These are phyloP conservation scores for Leptogaster cylindrica DNA, from an alignment of 2,888 invertebrate species.

Conservation along the genomic window DNA sequence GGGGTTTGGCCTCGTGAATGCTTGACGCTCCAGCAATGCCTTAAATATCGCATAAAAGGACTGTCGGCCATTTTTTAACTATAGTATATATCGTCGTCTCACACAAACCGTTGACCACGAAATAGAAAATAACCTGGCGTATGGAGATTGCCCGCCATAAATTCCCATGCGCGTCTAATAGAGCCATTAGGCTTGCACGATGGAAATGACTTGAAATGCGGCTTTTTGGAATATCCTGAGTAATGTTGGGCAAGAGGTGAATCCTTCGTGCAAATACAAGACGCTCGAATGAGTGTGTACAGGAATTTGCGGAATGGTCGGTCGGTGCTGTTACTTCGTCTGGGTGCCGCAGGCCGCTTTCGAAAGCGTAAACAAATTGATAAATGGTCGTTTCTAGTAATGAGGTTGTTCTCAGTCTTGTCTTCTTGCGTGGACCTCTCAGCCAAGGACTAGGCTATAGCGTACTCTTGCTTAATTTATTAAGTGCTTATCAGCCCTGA, in stretches of 20 bases:
- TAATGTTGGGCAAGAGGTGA: not conserved
- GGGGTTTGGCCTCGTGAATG: no score
- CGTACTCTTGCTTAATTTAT: constrained; percentile 22
- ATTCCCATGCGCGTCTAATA: constrained; percentile 33
- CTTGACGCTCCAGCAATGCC: not conserved
- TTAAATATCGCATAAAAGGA: not conserved
- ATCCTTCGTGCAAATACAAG: not conserved
- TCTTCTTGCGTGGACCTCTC: not conserved
- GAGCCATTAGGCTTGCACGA: constrained; percentile 34
- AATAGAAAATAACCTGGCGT: constrained; percentile 1
- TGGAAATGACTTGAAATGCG: constrained; percentile 1
- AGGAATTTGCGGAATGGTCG: not conserved
- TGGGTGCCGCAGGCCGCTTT: constrained; percentile 10
- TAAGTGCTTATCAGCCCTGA: constrained; percentile 18
- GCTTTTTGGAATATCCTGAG: constrained; percentile 1
- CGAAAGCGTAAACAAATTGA: constrained; percentile 33
- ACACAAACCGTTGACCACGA: constrained; percentile 3
- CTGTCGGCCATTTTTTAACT: not conserved
- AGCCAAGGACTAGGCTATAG: not conserved
- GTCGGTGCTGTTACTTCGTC: not conserved
- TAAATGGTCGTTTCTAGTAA: constrained; percentile 24
- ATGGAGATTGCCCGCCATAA: constrained; percentile 30
- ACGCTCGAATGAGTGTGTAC: not conserved
- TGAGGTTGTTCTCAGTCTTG: constrained; percentile 29
- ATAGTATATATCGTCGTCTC: not conserved